Base-by-base conservation (phyloP, 2,113 vertebrate species). In the Caranx ignobilis region DNA sequence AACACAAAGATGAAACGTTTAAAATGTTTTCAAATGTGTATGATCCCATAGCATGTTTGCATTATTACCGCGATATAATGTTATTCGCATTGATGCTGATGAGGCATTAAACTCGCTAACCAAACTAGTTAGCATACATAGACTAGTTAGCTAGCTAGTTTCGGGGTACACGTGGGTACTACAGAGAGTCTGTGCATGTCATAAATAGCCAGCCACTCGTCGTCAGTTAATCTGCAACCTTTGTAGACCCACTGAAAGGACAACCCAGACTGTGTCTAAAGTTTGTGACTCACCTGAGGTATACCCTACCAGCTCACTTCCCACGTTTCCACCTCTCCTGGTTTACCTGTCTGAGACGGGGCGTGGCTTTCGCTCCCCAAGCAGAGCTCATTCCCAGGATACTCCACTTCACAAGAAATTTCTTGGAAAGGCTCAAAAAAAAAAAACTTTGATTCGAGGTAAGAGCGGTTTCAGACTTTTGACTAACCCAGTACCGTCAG, bases 271-370 rank as follows among this genome's bases (percentile, higher is more conserved):
- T 26, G 26, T 26, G 26, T 26, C 26, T 26, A 26, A 26, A 26
- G 26, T 26, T 26, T 26, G 26, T 26, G 26, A 50, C 61, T 43
- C 61, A 77, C 32, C 43, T 47, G 39, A 9, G 8, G 39, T 41
- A 26, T 26, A 41, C 39, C 39, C 39, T 13, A 16, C 21, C 6
- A 3, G 34, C 2, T 13, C 5, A 34, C 59, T 72, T 55, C 52
- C 39, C 1, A 26, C n/a, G 37, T 34, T 41, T 5, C 72, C 66
- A 1, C 61, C 68, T 66, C 76, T 48, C 54, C 7, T 15, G 5
- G 37, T 12, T 45, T 77, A 90, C 87, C 90, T 91, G 81, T 35
- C 35, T 35, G 71, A 10, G 37, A 34, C 61, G 47, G 86, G 91
- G 90, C 84, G 91, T 75, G 89, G 63, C 41, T 50, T 47, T 71